phyloP scores from a whole-genome alignment of 2,113 vertebrate species.

The Cacatua alba region DNA sequence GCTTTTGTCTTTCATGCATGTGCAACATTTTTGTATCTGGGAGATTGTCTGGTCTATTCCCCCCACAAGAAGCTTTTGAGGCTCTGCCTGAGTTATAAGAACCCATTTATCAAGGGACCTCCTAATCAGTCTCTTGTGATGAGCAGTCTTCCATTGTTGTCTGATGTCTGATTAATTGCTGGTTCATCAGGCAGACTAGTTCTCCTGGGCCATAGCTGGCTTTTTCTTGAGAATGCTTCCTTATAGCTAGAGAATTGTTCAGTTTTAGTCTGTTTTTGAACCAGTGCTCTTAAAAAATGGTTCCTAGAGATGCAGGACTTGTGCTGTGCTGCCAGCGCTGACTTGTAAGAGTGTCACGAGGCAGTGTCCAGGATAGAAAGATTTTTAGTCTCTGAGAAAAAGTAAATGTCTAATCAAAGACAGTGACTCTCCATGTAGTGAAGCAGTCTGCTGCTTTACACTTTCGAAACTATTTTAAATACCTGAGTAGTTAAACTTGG shows the following conservation, averaged over 20 bases:
- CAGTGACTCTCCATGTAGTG: neutral
- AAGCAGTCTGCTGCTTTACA: neutral
- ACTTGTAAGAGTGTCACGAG: neutral
- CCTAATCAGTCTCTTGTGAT: neutral
- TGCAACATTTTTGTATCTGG: neutral
- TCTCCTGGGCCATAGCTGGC: neutral
- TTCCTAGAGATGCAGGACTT: neutral
- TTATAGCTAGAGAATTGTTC: neutral
- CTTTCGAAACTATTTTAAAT: neutral
- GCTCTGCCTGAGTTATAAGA: neutral
- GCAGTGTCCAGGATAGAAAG: neutral
- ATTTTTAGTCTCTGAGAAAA: neutral
- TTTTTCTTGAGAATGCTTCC: neutral
- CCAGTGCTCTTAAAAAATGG: neutral
- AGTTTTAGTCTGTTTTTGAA: neutral
- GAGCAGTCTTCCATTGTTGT: neutral
- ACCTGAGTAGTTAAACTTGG: neutral
- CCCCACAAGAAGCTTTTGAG: neutral
- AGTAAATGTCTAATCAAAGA: neutral
- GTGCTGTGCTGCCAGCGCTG: neutral
- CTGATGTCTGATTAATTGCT: neutral
- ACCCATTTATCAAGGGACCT: neutral
- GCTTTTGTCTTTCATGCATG: neutral
- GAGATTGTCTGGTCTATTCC: neutral
- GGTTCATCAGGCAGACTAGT: neutral